Evolutionary conservation across 1,140 invertebrate species (phyloP).

Genomic region (Diorhabda elongata): DNA sequence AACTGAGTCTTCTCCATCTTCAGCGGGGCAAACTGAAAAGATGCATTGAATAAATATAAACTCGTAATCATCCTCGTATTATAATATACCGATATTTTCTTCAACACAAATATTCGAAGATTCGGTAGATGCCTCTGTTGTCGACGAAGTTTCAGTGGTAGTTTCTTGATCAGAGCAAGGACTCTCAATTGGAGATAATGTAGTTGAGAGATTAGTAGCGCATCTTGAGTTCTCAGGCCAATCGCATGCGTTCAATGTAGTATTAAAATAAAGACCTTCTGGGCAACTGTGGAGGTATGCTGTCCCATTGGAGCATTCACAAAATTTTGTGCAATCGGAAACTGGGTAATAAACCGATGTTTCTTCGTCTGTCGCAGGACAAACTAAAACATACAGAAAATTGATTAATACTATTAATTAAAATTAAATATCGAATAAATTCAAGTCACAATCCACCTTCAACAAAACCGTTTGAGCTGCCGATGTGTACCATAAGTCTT

Average conservation of each 20-base stretch:
- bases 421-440: too few relatives aligned
- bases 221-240: conserved; percentile 22
- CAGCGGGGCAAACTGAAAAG: too few relatives aligned
- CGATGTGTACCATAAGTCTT: too few relatives aligned
- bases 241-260: background rate
- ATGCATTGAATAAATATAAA: too few relatives aligned
- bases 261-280: background rate
- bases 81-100: too few relatives aligned
- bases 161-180: background rate
- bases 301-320: background rate
- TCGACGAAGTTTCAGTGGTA: background rate
- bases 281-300: background rate
- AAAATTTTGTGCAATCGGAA: background rate
- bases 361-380: background rate
- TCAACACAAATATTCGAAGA: too few relatives aligned
- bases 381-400: background rate
- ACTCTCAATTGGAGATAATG: too few relatives aligned
- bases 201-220: conserved; percentile 24
- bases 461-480: too few relatives aligned
- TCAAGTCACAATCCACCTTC: too few relatives aligned
- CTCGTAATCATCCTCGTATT: too few relatives aligned
- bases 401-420: too few relatives aligned
- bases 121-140: background rate
- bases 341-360: background rate
- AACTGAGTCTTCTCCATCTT: too few relatives aligned